A percentile compares a stretch with the other conserved stretches of the same genome.
Evolutionary conservation across 23 tunicate genomes (phyloP).

Genomic region (Corella eumyota): DNA sequence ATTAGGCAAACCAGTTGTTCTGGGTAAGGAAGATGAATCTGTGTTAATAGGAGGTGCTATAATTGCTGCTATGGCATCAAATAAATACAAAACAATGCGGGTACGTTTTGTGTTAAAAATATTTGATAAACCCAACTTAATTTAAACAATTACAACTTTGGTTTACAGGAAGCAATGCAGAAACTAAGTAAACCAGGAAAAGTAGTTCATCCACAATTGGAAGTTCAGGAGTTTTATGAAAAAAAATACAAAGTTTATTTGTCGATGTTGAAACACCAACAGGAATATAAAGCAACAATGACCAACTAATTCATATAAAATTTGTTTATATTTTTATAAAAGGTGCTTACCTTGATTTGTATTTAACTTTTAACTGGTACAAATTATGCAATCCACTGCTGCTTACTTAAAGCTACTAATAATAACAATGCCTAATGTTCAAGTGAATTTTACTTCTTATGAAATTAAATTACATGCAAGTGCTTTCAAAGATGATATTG

Average conservation of each 20-base stretch:
- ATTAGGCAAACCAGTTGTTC: conserved; percentile 49
- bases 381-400: no score
- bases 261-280: conserved; percentile 40
- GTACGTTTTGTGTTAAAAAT: conserved; percentile 1
- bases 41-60: conserved; percentile 79
- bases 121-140: not conserved
- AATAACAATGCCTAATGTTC: no score
- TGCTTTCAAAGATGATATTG: no score
- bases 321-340: no score
- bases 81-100: conserved; percentile 14
- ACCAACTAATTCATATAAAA: no score
- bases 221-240: conserved; percentile 21
- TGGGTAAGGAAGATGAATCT: conserved; percentile 53
- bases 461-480: no score
- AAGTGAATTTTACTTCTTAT: no score
- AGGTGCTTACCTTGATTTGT: no score
- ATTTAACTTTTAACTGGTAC: no score
- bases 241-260: conserved; percentile 57
- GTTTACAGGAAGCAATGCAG: conserved; percentile 37
- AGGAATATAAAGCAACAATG: conserved; percentile 45
- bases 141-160: not conserved
- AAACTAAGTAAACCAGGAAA: conserved; percentile 33
- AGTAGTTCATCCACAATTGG: conserved; percentile 12
- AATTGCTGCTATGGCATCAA: conserved; percentile 65
- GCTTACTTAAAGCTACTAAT: no score